Base-by-base conservation (phyloP, 1,140 invertebrate species). In the Pseudomyrmex flavicornis region DNA sequence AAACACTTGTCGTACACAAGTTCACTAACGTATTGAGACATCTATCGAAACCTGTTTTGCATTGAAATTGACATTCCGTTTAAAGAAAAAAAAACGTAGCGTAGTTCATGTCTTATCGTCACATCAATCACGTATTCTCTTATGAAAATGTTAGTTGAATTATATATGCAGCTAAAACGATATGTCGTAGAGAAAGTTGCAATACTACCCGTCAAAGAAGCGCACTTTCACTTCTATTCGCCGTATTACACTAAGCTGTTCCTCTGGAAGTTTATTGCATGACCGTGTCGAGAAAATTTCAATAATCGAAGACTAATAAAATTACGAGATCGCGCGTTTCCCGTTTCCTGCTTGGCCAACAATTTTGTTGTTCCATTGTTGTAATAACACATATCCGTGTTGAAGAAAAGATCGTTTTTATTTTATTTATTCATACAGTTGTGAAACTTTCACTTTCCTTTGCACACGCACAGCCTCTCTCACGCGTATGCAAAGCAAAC, bases 171-270 rank as follows among this genome's bases (percentile, higher is more conserved):
- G 63, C 15, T 76, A 75, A 68, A 75, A 68, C 48, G 84, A 84
- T 83, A 63, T 69, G 73, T 88, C 65, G 74, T 68, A 85, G 88
- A 89, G 88, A 89, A 89, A 89, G 88, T 80, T 89, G 87, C 50
- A 89, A 70, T 66, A 86, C 86, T 80, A 77, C 82, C 85, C 70
- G 76, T 85, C 73, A 72, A 65, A 79, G 73, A 68, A 50, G 62
- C 80, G 46, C 22, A 89, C 88, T 89, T 89, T 89, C 88, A 89
- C 88, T 89, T 89, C 73, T 83, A 66, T 70, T 89, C 74, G 82
- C 86, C 69, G 66, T 62, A 2, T 79, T 83, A 63, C 35, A 35
- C 50, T 56, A 61, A 82, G 63, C 58, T 15, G 13, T 54, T 86
- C 82, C 73, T 88, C 88, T 83, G 12, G 52, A n/a, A 12, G 26